Base-by-base conservation (phyloP, 2,888 invertebrate genomes). In the Cancer borealis region DNA sequence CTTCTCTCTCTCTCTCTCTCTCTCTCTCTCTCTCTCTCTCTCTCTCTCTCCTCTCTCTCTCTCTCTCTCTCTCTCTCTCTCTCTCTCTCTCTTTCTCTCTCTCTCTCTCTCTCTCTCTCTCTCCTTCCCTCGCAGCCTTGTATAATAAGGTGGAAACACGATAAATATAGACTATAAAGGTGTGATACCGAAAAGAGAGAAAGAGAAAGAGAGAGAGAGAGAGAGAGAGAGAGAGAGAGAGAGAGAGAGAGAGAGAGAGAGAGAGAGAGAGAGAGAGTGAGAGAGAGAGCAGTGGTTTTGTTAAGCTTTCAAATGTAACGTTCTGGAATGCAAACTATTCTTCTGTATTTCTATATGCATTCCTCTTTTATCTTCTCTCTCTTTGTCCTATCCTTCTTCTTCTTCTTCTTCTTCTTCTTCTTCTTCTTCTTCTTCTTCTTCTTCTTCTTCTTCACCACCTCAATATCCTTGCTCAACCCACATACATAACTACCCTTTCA, bases 381-480 rank as follows among this genome's bases (percentile, higher is more conserved):
- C 66, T 17, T 66, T 17, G 17, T 66, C n/a, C n/a, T 21, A 0
- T 21, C 8, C 3, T 66, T 2, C 66, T 66, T 66, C 66, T 4
- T 66, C 66, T 66, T 66, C n/a, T 73, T 8, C 73, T n/a, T n/a
- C 73, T 4, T n/a, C 21, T n/a, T n/a, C 54, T n/a, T 8, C 73
- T n/a, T n/a, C 73, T 4, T n/a, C 73, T 73, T n/a, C 73, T 73
- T 8, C 73, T 73, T 6, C 21, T 66, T n/a, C 66, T n/a, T n/a
- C 66, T 66, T n/a, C 54, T 54, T n/a, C 73, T 73, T 8, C 73
- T 73, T n/a, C 73, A n/a, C 73, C 73, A n/a, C n/a, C 73, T 73
- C 73, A n/a, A 14, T 73, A n/a, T 26, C 21, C 73, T n/a, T 17
- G 21, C 21, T 26, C 21, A 4, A 6, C 6, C 6, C 79, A 26